Base-by-base conservation (phyloP, 2,888 invertebrate genomes). In the Adelphocoris suturalis region DNA sequence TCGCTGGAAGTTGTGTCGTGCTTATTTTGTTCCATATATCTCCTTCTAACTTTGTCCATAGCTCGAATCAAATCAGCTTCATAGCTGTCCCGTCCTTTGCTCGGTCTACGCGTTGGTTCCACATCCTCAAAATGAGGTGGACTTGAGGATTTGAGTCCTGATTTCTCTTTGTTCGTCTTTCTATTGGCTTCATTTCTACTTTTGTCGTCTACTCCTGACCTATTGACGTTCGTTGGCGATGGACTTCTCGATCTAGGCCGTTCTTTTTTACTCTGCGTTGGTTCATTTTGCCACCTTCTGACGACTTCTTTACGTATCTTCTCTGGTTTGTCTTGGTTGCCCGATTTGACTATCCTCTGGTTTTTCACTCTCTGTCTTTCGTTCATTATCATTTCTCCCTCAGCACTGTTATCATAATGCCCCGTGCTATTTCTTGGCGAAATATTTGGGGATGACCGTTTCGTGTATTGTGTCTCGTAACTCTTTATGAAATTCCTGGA, bases 11-110 rank as follows among this genome's bases (percentile, higher is more conserved):
- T 47, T 5, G 37, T 46, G n/a, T 78, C 78, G 16, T 19, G 4
- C 7, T 7, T 37, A 14, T 52, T 85, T n/a, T 57, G 23, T 37
- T 86, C 68, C 75, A 75, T 47, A 75, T 85, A 57, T 57, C 46
- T 13, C 13, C 16, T 75, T 23, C 16, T 75, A 3, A 86, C 86
- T 86, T 19, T 86, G 16, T 75, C 75, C 86, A 86, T 47, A 0
- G 86, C 86, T 47, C 75, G 5, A 4, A 86, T 0, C 37, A 86
- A 27, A 2, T 46, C 75, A 16, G 37, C 46, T 68, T 86, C 86
- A 23, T 86, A 86, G 46, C 27, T 19, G n/a, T 23, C 27, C 46
- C 23, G 23, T 68, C 57, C 57, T 7, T 16, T n/a, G 68, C 68
- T 68, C 7, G 57, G n/a, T n/a, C 23, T 68, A 23, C 27, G 19